phyloP scores from a whole-genome alignment of 2,888 invertebrate species.

The Agrotis exclamationis region DNA sequence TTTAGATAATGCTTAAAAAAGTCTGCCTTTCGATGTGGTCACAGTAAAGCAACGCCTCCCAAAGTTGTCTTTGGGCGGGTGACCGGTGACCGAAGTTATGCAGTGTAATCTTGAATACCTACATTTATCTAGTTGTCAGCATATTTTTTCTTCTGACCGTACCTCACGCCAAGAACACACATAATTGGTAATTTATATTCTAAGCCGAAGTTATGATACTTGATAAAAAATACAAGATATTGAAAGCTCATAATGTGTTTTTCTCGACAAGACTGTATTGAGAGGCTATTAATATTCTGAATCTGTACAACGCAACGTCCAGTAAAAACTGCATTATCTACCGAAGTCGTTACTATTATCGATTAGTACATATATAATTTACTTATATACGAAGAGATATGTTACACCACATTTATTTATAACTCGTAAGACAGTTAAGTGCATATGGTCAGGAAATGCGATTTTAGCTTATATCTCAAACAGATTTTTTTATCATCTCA shows the following conservation, averaged over 20 bases:
- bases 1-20: too few relatives aligned
- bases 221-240: conserved; percentile 25
- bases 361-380: conserved; percentile 2
- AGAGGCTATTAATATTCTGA: conserved; percentile 21
- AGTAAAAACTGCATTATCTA: conserved; percentile 19
- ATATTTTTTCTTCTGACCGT: conserved; percentile 15
- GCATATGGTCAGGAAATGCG: conserved; percentile 28
- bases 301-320: conserved; percentile 28
- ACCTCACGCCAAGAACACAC: not conserved
- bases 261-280: conserved; percentile 15
- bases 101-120: not conserved
- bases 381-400: not conserved
- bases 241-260: conserved; percentile 22
- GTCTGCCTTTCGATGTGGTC: too few relatives aligned
- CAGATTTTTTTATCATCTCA: conserved; percentile 21
- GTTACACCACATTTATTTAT: conserved; percentile 26
- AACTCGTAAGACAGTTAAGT: conserved; percentile 23
- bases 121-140: not conserved
- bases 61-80: too few relatives aligned
- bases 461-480: conserved; percentile 1
- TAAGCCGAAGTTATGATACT: conserved; percentile 6
- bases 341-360: not conserved
- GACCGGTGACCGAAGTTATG: too few relatives aligned
- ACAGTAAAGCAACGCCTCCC: too few relatives aligned
- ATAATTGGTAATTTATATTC: conserved; percentile 35